Percentiles rank a stretch among this genome's conserved stretches.
Conservation (phyloP, 2,797 vertebrate species). For the Florisuga fusca region DNA sequence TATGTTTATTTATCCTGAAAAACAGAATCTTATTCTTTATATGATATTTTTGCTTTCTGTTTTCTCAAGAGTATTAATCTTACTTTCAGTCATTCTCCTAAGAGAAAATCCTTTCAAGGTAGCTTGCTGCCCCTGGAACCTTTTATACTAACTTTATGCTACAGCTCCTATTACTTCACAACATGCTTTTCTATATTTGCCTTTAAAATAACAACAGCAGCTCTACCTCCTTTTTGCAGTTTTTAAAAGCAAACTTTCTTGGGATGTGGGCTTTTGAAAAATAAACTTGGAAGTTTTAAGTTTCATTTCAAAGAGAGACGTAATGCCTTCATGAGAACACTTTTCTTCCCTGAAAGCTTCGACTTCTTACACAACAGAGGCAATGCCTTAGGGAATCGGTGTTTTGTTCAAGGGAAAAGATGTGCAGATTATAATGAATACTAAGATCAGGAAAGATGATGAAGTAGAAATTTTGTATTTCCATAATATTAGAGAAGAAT, state of each 20-base stretch:
- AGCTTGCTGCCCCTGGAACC: neutral
- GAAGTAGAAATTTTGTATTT: neutral
- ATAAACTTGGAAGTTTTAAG: slow-evolving; percentile 1
- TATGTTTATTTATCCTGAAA: neutral
- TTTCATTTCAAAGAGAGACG: neutral
- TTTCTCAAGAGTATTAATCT: neutral
- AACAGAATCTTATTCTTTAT: neutral
- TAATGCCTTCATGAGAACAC: neutral
- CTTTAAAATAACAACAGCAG: slow-evolving; percentile 5
- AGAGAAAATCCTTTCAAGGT: neutral
- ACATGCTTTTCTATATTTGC: neutral
- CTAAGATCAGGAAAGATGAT: neutral
- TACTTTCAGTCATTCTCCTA: neutral
- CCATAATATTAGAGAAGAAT: neutral
- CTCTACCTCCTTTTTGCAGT: neutral
- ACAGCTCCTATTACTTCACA: neutral
- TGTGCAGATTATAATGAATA: neutral
- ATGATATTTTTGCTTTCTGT: neutral
- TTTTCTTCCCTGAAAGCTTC: slow-evolving; percentile 11
- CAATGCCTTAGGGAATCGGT: neutral
- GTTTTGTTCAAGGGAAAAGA: neutral
- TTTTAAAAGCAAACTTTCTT: slow-evolving; percentile 34
- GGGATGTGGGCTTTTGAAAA: slow-evolving; percentile 13
- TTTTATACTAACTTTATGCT: neutral
- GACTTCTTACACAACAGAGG: neutral